Evolutionary conservation across 1,140 invertebrate genomes (phyloP), one percentile per base, ranked within the genome.

Genomic region (Drosophila teissieri): DNA sequence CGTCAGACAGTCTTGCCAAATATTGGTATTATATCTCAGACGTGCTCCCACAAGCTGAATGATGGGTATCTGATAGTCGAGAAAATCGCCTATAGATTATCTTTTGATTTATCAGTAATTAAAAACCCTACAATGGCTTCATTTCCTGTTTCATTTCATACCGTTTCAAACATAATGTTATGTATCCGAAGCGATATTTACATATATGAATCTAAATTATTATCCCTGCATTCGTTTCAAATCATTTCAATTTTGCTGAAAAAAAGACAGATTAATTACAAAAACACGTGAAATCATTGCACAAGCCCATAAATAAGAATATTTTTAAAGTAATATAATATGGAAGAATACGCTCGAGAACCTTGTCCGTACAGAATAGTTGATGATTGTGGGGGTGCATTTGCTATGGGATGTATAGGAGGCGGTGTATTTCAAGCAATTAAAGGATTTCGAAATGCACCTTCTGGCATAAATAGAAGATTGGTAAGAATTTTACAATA

Each of bases 381-480:
- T 8, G 67, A 70, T 22, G 67, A 70, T 45, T 70, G 67, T 22
- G 67, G 67, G 0, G 67, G 67, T 17, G 67, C 67, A 12, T 70
- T 70, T 27, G 67, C 67, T 36, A 70, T 70, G 67, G 67, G 67
- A 7, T 70, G 67, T 17, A 70, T 70, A 36, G 67, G 67, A 3
- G 67, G 67, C 5, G 67, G 67, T 10, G 67, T 70, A n/a, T 70
- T 70, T 36, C 67, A 70, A 12, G 64, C 67, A 34, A 70, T 70
- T 6, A 70, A 70, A 15, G 67, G 67, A 40, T 70, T 70, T 70
- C 67, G 67, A 15, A 70, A 70, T 57, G 67, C 67, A 14, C 67
- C 67, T n/a, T 46, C 67, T 17, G 67, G 67, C 22, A 19, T 70
- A 36, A 24, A 22, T n/a, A 55, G 67, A 57, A 56, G 67, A 70